Percentiles rank a stretch among this genome's conserved stretches.
These are phyloP conservation scores for Pagetopsis macropterus DNA, from an alignment of 2,797 vertebrate species.

Conservation along the genomic window DNA sequence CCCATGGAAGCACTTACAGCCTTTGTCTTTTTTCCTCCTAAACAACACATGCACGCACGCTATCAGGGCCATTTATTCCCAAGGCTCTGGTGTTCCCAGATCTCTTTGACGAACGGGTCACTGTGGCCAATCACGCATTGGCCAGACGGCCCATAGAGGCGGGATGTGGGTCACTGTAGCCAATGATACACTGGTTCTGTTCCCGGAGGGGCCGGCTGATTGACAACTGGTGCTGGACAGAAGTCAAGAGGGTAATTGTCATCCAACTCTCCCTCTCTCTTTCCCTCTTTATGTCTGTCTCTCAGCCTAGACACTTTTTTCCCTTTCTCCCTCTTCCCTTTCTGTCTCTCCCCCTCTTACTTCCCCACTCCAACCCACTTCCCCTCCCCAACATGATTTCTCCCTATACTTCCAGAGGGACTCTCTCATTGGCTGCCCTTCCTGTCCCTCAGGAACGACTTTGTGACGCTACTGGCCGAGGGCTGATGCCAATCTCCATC, in stretches of 20 bases:
- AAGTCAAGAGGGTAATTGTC: constrained; percentile 80
- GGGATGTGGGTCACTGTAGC: constrained; percentile 68
- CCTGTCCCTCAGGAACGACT: constrained; percentile 71
- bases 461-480: constrained; percentile 76
- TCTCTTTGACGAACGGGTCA: constrained; percentile 75
- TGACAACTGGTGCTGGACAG: constrained; percentile 74
- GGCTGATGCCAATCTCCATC: constrained; percentile 81
- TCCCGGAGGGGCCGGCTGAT: constrained; percentile 60
- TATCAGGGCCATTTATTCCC: constrained; percentile 80
- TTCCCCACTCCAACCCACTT: constrained; percentile 41
- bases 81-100: constrained; percentile 73
- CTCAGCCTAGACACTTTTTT: constrained; percentile 46
- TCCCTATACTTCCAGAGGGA: constrained; percentile 57
- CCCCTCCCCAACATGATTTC: constrained; percentile 46
- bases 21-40: constrained; percentile 69
- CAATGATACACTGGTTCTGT: constrained; percentile 58
- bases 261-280: constrained; percentile 61
- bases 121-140: constrained; percentile 79
- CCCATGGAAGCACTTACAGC: constrained; percentile 54
- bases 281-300: constrained; percentile 49
- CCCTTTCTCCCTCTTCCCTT: constrained; percentile 14
- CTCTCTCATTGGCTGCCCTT: constrained; percentile 79
- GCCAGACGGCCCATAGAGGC: constrained; percentile 74
- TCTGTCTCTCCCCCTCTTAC: constrained; percentile 20
- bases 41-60: constrained; percentile 65